These are phyloP conservation scores for Brachyhypopomus occidentalis DNA, from an alignment of 2,113 vertebrate species.

Conservation along the genomic window DNA sequence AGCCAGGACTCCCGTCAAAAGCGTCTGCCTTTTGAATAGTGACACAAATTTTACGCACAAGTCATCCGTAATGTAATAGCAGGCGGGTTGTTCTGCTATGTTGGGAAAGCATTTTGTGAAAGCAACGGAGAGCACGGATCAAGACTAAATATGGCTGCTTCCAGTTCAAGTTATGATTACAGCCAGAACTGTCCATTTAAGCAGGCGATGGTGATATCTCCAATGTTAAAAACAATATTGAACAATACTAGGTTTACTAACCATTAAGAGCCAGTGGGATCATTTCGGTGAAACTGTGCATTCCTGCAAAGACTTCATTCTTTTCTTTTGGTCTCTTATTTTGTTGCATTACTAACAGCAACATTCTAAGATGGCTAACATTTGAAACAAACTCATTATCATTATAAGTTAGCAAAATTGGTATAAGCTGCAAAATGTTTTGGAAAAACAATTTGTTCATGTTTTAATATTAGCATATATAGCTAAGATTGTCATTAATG, in stretches of 20 bases:
- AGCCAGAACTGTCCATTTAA: neutral
- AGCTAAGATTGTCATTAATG: too few relatives aligned
- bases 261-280: neutral
- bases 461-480: too few relatives aligned
- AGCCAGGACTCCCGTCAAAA: slow-evolving; percentile 8
- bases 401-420: too few relatives aligned
- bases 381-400: neutral
- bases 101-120: neutral
- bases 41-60: neutral
- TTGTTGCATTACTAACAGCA: neutral
- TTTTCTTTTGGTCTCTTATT: neutral
- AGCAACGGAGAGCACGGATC: neutral
- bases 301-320: neutral
- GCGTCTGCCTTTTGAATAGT: slow-evolving; percentile 1
- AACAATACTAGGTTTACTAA: neutral
- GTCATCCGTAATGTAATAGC: neutral
- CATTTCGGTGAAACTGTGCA: neutral
- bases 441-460: too few relatives aligned
- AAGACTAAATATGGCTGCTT: neutral
- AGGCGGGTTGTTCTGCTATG: neutral
- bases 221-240: neutral
- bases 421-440: too few relatives aligned
- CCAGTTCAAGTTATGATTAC: neutral
- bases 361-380: neutral
- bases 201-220: neutral